Conservation (phyloP, 2,888 invertebrate species). For the Euzetes globulus region DNA sequence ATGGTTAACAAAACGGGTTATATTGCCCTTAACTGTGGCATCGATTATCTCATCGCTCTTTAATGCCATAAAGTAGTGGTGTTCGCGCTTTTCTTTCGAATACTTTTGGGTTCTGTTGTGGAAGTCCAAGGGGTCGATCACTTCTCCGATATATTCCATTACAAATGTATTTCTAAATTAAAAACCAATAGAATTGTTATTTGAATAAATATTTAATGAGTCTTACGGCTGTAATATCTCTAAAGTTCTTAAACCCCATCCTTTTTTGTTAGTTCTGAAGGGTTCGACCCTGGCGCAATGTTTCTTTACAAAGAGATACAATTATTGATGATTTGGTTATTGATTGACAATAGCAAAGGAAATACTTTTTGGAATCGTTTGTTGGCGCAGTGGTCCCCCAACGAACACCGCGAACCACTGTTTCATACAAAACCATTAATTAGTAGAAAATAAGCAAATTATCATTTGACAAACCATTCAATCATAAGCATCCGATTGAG, state of each 20-base stretch:
- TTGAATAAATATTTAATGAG: neutral
- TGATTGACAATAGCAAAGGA: neutral
- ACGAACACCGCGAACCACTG: constrained; percentile 81
- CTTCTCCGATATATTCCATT: constrained; percentile 98
- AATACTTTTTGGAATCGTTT: constrained; percentile 72
- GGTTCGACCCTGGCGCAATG: constrained; percentile 74
- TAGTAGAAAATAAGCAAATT: neutral
- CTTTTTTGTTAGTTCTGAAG: constrained; percentile 77
- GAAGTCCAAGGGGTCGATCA: constrained; percentile 84
- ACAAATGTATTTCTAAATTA: constrained; percentile 76
- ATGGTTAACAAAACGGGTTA: constrained; percentile 96
- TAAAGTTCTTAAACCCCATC: constrained; percentile 77
- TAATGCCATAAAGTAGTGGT: constrained; percentile 96
- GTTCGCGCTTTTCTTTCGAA: constrained; percentile 77
- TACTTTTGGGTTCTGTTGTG: constrained; percentile 78
- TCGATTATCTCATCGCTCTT: constrained; percentile 90
- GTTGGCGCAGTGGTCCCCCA: constrained; percentile 85
- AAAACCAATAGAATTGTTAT: neutral
- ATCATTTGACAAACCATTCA: constrained; percentile 66
- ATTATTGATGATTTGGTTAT: neutral
- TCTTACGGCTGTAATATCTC: constrained; percentile 64
- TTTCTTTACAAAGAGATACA: constrained; percentile 47
- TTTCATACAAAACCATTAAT: constrained; percentile 10
- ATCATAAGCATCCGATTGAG: constrained; percentile 95
- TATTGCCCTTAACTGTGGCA: constrained; percentile 89